Evolutionary conservation across 2,113 vertebrate species (phyloP), one percentile per base, ranked within the genome.

Genomic region (Aegypius monachus): DNA sequence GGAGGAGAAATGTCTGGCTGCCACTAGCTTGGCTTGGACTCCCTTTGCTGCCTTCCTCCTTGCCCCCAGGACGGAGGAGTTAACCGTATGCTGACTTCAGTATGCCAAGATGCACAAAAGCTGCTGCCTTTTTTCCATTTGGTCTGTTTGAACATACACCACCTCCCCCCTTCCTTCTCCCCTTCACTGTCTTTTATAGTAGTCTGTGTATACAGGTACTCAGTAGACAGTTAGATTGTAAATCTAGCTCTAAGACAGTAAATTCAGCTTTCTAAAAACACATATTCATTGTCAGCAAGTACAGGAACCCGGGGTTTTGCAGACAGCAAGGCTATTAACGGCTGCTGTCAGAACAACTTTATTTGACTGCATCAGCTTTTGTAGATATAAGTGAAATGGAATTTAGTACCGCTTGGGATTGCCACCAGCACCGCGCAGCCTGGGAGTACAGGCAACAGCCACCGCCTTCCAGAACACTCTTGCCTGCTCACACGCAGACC

Each of bases 311-410:
- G 0, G 55, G 78, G 77, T 31, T 97, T 89, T 47, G 77, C 58
- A 97, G 81, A 91, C 25, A 80, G 95, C 87, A 53, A 88, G 90
- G 94, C 96, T 93, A 97, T 98, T 97, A 98, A 97, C 95, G 66
- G 68, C 88, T 78, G 93, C 94, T 97, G 96, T 98, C 98, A 97
- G 88, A 96, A 96, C 59, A 85, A 88, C 86, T 97, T 95, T 97
- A 95, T 95, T 96, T 96, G 96, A 92, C 96, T 96, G 73, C 81
- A 91, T 86, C 47, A 18, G 91, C 93, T 94, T 90, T 87, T 70
- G 80, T 43, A 83, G 81, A 82, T 73, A 47, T 26, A 88, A 81
- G 40, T 36, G 89, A 93, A 94, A 94, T n/a, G 32, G 61, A 77
- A 90, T 93, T 93, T 63, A 86, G 48, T 25, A 25, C 67, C 70